phyloP scores from a whole-genome alignment of 1,140 invertebrate genomes.

The Colletes gigas region DNA sequence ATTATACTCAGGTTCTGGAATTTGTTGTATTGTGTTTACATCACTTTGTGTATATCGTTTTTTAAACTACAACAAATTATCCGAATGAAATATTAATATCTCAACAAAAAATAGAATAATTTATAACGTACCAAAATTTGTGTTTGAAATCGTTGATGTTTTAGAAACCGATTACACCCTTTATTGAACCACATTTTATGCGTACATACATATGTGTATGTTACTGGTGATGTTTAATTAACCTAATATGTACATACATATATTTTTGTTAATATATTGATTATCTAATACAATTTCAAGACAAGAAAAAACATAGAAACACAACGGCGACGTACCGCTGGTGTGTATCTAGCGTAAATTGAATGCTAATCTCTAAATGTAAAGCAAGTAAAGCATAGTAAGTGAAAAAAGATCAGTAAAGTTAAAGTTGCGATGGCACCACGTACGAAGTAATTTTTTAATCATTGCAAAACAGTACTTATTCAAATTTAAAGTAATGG shows the following conservation, averaged over 20 bases:
- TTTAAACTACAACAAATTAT: constrained; percentile 8
- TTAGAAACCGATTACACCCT: not conserved
- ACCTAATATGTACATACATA: constrained; percentile 4
- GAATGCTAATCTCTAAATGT: no score
- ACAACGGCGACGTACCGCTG: no score
- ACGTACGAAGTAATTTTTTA: no score
- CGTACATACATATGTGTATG: not conserved
- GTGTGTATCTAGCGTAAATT: no score
- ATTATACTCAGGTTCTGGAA: constrained; percentile 82
- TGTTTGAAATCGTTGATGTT: constrained; percentile 8
- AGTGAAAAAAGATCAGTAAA: no score
- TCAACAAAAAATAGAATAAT: not conserved
- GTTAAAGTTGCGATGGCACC: no score
- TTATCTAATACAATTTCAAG: not conserved
- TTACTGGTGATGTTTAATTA: not conserved
- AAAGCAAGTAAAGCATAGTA: no score
- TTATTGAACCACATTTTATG: constrained; percentile 21
- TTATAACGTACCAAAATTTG: constrained; percentile 15
- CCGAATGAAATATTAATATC: not conserved
- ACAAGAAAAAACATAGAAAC: no score
- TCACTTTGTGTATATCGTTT: not conserved
- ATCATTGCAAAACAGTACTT: no score
- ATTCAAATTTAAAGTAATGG: no score
- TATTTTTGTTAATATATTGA: not conserved
- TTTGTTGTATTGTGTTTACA: not conserved